Percentiles rank a stretch among this genome's conserved stretches.
Conservation (phyloP, 2,888 invertebrate species). For the Embidobia sp. region DNA sequence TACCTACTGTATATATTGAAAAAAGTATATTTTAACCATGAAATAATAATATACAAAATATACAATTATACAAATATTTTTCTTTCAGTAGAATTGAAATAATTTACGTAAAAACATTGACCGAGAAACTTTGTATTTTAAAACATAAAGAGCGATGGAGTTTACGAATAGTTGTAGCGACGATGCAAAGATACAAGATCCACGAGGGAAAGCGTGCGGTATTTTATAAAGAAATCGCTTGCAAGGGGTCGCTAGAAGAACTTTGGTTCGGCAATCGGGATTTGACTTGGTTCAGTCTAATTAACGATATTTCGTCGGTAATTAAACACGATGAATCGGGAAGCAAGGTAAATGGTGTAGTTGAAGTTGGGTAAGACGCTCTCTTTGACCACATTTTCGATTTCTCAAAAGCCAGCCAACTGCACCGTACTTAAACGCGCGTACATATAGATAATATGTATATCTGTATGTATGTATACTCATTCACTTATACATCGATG, state of each 20-base stretch:
- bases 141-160: constrained; percentile 46
- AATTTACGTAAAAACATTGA: constrained; percentile 31
- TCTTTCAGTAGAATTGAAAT: constrained; percentile 27
- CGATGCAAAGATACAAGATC: constrained; percentile 41
- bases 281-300: constrained; percentile 70
- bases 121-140: constrained; percentile 28
- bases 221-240: constrained; percentile 67
- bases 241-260: constrained; percentile 65
- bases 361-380: constrained; percentile 74
- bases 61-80: too few relatives aligned
- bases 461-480: constrained; percentile 2
- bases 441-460: constrained; percentile 21
- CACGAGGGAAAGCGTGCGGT: constrained; percentile 54
- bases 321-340: constrained; percentile 79
- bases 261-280: constrained; percentile 65
- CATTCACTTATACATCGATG: constrained; percentile 17
- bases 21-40: too few relatives aligned
- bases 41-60: too few relatives aligned
- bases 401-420: constrained; percentile 67
- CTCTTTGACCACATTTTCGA: constrained; percentile 77
- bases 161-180: constrained; percentile 36
- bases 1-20: too few relatives aligned
- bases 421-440: constrained; percentile 57
- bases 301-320: constrained; percentile 81
- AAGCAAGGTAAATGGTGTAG: constrained; percentile 70